Percentiles rank a stretch among this genome's conserved stretches.
Conservation (phyloP, 2,888 invertebrate species). For the Anodontia alba region DNA sequence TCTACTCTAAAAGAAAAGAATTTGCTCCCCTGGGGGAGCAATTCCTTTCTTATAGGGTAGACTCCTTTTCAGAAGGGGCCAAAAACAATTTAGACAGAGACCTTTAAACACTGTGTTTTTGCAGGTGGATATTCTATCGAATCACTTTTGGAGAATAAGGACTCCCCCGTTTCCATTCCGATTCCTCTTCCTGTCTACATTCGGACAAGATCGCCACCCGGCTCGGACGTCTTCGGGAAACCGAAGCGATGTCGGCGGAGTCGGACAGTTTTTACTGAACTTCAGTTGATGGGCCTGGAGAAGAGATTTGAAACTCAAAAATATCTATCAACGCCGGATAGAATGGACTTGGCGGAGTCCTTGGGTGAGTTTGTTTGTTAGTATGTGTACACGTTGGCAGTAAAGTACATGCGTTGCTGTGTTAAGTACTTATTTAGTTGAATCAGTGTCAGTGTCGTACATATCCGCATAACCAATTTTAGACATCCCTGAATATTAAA, state of each 20-base stretch:
- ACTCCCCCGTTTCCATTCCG: slow-evolving; percentile 65
- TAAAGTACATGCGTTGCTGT: too few relatives aligned
- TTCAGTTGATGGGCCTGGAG: slow-evolving; percentile 84
- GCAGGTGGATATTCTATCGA: slow-evolving; percentile 57
- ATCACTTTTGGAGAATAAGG: slow-evolving; percentile 51
- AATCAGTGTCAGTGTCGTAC: too few relatives aligned
- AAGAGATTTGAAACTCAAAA: slow-evolving; percentile 85
- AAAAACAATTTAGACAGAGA: too few relatives aligned
- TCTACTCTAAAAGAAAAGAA: too few relatives aligned
- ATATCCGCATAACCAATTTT: too few relatives aligned
- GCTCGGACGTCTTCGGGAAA: slow-evolving; percentile 69
- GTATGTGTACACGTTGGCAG: too few relatives aligned
- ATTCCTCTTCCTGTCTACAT: slow-evolving; percentile 82
- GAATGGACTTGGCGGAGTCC: slow-evolving; percentile 84
- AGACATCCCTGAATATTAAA: too few relatives aligned
- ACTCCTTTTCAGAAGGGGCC: too few relatives aligned
- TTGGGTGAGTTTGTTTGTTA: slow-evolving; percentile 77
- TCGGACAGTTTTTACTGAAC: slow-evolving; percentile 83
- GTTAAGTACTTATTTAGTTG: too few relatives aligned
- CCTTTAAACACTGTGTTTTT: too few relatives aligned
- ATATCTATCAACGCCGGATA: slow-evolving; percentile 85
- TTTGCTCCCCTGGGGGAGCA: too few relatives aligned
- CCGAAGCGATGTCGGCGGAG: slow-evolving; percentile 81
- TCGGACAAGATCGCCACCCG: slow-evolving; percentile 74
- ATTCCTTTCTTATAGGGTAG: too few relatives aligned